phyloP scores from a whole-genome alignment of 2,888 invertebrate genomes.

The Asteroscopus sphinx region DNA sequence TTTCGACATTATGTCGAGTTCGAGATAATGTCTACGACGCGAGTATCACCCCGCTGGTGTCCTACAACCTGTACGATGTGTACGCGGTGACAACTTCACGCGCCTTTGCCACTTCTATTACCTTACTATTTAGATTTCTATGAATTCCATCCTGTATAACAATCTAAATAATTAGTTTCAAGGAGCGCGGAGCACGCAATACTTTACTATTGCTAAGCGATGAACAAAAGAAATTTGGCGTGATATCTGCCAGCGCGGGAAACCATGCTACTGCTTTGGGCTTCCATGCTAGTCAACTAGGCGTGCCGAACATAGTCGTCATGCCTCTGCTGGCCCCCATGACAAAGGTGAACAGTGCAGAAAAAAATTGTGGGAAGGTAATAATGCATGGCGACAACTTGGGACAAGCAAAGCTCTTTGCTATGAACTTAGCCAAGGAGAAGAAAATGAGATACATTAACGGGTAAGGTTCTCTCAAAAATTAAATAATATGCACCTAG shows the following conservation, averaged over 20 bases:
- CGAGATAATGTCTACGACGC: too few species aligned
- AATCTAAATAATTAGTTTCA: constrained; percentile 91
- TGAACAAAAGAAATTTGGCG: constrained; percentile 93
- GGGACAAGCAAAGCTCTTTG: constrained; percentile 93
- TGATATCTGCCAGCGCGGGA: constrained; percentile 96
- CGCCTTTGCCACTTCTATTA: too few species aligned
- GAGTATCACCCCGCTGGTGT: too few species aligned
- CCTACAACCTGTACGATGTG: too few species aligned
- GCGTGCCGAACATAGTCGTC: constrained; percentile 94
- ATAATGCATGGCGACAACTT: constrained; percentile 93
- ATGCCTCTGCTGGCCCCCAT: constrained; percentile 97
- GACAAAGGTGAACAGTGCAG: constrained; percentile 94
- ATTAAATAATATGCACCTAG: too few species aligned
- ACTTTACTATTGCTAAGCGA: constrained; percentile 93
- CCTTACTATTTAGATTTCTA: too few species aligned
- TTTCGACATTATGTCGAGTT: too few species aligned
- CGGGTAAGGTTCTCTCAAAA: constrained; percentile 89
- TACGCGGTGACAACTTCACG: too few species aligned
- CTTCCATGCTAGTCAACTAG: constrained; percentile 92
- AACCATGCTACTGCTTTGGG: constrained; percentile 96
- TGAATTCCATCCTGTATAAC: too few species aligned
- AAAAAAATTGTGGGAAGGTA: constrained; percentile 35
- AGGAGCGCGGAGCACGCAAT: constrained; percentile 97
- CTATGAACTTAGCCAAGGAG: constrained; percentile 93
- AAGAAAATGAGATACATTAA: constrained; percentile 95